Evolutionary conservation across 2,888 invertebrate species (phyloP).

Genomic region (Agrypnus murinus): DNA sequence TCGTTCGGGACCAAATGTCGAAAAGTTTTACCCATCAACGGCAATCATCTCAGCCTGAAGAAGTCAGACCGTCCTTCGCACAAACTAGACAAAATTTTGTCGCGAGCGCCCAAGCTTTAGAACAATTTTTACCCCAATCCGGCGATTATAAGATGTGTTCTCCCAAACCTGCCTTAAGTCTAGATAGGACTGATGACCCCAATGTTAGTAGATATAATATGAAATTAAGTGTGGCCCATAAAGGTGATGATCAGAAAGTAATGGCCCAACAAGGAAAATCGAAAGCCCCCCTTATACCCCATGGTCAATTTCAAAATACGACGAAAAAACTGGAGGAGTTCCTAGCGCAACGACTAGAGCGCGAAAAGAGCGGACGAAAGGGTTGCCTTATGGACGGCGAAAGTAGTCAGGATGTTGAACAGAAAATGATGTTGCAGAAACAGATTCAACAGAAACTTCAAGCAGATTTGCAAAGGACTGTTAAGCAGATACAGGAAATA

Average conservation of each 20-base stretch:
- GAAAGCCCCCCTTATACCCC: slow-evolving; percentile 63
- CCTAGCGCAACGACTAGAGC: slow-evolving; percentile 68
- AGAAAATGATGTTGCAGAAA: slow-evolving; percentile 69
- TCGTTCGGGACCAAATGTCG: slow-evolving; percentile 59
- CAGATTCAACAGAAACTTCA: slow-evolving; percentile 71
- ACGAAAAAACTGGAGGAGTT: slow-evolving; percentile 71
- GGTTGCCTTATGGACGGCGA: slow-evolving; percentile 65
- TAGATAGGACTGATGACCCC: slow-evolving; percentile 50
- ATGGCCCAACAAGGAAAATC: slow-evolving; percentile 56
- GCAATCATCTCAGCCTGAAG: slow-evolving; percentile 66
- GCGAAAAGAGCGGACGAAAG: slow-evolving; percentile 64
- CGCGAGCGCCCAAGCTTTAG: slow-evolving; percentile 68
- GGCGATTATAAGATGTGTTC: slow-evolving; percentile 63
- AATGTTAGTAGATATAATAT: slow-evolving; percentile 37
- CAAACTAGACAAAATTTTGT: slow-evolving; percentile 63
- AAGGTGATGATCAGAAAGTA: slow-evolving; percentile 60
- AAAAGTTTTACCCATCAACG: slow-evolving; percentile 64
- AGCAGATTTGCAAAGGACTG: slow-evolving; percentile 71
- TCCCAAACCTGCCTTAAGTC: slow-evolving; percentile 24
- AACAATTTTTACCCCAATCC: slow-evolving; percentile 67
- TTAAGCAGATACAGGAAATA: slow-evolving; percentile 72
- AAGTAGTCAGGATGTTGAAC: slow-evolving; percentile 65
- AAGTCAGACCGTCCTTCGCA: slow-evolving; percentile 57
- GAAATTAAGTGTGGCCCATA: slow-evolving; percentile 53
- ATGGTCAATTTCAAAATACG: slow-evolving; percentile 70